Conservation (phyloP, 2,888 invertebrate genomes). For the Aleiodes alternator region DNA sequence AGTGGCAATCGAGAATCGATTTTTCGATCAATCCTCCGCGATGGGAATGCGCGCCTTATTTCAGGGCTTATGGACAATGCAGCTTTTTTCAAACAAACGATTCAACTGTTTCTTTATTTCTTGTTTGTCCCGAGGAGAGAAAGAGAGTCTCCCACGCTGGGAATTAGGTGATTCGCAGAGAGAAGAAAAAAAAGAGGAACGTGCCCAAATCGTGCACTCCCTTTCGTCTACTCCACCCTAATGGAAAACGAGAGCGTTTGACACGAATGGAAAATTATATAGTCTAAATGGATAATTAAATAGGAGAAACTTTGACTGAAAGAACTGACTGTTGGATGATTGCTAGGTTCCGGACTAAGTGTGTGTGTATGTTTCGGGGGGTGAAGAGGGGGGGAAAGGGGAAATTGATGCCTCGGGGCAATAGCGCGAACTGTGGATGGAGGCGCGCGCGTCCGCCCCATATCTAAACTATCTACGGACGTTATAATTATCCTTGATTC, state of each 20-base stretch:
- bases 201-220: constrained; percentile 56
- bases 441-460: constrained; percentile 54
- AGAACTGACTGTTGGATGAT: constrained; percentile 67
- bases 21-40: background rate
- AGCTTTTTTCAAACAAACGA: background rate
- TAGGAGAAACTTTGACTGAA: constrained; percentile 62
- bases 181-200: constrained; percentile 29
- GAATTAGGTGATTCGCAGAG: constrained; percentile 49
- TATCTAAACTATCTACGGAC: constrained; percentile 70
- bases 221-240: constrained; percentile 1
- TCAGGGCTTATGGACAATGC: constrained; percentile 16
- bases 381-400: constrained; percentile 69
- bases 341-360: constrained; percentile 71
- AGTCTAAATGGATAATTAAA: constrained; percentile 76
- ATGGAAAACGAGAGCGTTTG: constrained; percentile 44
- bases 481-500: constrained; percentile 73
- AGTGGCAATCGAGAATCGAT: no score
- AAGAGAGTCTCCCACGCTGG: constrained; percentile 41
- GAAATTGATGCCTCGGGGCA: constrained; percentile 72
- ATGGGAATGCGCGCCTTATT: background rate
- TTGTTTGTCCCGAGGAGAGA: constrained; percentile 2
- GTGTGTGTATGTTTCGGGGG: constrained; percentile 34
- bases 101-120: no score
- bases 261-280: constrained; percentile 71
- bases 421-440: constrained; percentile 50